Conservation (phyloP, 2,113 vertebrate genomes). For the Anser brachyrhynchus region DNA sequence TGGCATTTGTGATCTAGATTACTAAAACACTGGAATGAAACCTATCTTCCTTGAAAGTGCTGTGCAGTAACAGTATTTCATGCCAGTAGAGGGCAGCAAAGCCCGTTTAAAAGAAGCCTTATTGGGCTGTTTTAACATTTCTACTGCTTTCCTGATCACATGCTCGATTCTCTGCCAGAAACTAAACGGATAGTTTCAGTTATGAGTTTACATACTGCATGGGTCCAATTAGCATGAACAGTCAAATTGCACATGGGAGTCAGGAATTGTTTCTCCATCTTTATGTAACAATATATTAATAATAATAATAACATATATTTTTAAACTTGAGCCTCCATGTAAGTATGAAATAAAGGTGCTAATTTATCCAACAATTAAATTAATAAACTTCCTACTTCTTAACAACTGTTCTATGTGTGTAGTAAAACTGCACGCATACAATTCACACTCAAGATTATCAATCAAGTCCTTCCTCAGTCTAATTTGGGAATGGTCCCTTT, state of each 20-base stretch:
- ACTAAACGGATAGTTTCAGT: not conserved
- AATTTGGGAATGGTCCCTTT: not conserved
- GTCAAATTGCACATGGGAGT: not conserved
- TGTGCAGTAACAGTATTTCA: not conserved
- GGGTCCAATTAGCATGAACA: not conserved
- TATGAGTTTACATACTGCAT: not conserved
- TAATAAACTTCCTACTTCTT: not conserved
- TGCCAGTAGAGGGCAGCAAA: conserved; percentile 50
- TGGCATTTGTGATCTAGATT: not conserved
- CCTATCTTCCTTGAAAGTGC: not conserved
- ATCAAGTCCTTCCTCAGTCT: not conserved
- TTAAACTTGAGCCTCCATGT: not conserved
- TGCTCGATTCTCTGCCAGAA: not conserved
- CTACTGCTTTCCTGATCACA: not conserved
- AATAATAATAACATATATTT: not conserved
- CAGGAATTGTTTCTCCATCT: not conserved
- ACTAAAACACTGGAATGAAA: not conserved
- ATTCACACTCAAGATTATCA: not conserved
- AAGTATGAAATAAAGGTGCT: not conserved
- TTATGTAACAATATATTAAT: too few species aligned
- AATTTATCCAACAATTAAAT: not conserved
- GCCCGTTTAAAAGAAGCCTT: not conserved
- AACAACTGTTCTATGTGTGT: not conserved
- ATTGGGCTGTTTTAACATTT: not conserved
- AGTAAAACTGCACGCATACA: not conserved